Conservation (phyloP, 2,888 invertebrate species). For the Eilema sororculum region DNA sequence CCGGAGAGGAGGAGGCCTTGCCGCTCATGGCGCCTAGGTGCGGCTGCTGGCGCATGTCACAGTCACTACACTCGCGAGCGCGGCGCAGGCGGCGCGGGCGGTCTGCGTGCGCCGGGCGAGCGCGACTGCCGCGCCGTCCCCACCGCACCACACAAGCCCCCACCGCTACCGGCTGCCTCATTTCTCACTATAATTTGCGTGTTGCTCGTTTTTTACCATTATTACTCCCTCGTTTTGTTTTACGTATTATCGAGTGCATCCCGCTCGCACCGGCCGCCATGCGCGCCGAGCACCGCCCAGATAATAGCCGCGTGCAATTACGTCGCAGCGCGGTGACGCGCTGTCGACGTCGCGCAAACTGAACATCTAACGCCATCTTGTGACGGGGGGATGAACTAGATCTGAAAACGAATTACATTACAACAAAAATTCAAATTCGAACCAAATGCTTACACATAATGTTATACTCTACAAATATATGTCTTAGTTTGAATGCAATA, state of each 20-base stretch:
- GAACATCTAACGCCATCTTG: constrained; percentile 77
- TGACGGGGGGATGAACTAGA: constrained; percentile 66
- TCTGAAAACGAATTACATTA: neutral
- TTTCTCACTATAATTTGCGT: constrained; percentile 88
- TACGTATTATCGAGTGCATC: constrained; percentile 87
- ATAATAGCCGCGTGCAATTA: constrained; percentile 86
- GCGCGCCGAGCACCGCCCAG: constrained; percentile 85
- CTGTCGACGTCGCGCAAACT: constrained; percentile 39
- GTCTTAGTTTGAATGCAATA: neutral
- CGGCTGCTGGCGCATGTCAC: constrained; percentile 79
- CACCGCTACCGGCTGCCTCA: constrained; percentile 87
- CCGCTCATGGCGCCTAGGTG: constrained; percentile 50
- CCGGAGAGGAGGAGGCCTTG: constrained; percentile 54
- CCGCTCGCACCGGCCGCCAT: constrained; percentile 87
- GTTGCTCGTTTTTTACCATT: constrained; percentile 87
- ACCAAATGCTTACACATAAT: neutral
- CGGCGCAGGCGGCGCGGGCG: constrained; percentile 80
- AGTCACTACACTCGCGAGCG: constrained; percentile 81
- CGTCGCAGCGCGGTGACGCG: constrained; percentile 61
- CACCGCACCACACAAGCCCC: constrained; percentile 78
- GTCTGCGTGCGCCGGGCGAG: constrained; percentile 79
- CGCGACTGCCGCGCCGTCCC: constrained; percentile 82
- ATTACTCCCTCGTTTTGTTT: constrained; percentile 87
- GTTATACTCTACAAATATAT: neutral
- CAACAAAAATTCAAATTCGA: neutral